These are phyloP conservation scores for Smutsia temminckii DNA, from an alignment of 2,797 vertebrate genomes.

Conservation along the genomic window DNA sequence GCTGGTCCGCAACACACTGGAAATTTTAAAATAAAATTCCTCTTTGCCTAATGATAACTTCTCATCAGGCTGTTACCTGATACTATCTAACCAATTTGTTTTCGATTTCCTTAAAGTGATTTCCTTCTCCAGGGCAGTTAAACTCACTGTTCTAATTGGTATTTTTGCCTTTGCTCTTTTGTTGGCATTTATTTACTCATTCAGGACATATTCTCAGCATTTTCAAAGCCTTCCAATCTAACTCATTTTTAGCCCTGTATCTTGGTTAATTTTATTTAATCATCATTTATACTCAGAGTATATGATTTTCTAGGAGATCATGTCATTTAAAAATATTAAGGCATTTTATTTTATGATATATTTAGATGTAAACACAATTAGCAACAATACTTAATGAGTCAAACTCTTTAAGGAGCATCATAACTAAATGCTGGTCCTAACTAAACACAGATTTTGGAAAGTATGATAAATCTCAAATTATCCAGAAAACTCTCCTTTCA, in stretches of 20 bases:
- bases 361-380: not conserved
- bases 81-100: not conserved
- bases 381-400: not conserved
- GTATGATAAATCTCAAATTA: not conserved
- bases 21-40: constrained; percentile 2
- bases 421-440: not conserved
- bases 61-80: not conserved
- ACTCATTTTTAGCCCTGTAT: not conserved
- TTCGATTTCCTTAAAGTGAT: not conserved
- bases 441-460: not conserved
- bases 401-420: not conserved
- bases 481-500: not conserved
- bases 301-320: not conserved
- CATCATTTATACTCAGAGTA: not conserved
- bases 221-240: not conserved
- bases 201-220: not conserved
- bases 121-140: not conserved
- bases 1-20: not conserved
- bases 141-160: not conserved
- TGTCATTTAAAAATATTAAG: not conserved
- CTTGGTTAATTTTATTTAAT: not conserved
- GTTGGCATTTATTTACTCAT: not conserved
- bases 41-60: not conserved
- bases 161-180: not conserved
- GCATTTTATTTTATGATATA: not conserved